Evolutionary conservation across 2,113 vertebrate genomes (phyloP).

Genomic region (Himantopus leucocephalus): DNA sequence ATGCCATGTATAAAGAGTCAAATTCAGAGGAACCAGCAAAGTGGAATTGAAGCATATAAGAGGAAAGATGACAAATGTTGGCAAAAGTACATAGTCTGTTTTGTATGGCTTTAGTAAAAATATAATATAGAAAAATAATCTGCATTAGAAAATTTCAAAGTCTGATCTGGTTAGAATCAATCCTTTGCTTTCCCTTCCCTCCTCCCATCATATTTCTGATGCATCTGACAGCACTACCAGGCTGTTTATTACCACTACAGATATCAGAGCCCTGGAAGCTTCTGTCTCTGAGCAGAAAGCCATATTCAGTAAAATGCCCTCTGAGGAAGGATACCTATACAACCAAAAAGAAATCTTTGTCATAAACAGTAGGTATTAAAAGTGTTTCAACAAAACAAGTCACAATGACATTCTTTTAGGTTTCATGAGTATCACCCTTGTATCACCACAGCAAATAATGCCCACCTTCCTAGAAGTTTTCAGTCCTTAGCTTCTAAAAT

Average conservation of each 20-base stretch:
- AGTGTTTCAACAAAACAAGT: background rate
- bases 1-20: background rate
- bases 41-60: background rate
- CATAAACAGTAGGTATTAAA: background rate
- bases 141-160: background rate
- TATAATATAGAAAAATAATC: constrained; percentile 9
- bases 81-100: background rate
- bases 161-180: background rate
- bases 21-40: background rate
- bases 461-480: background rate
- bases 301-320: background rate
- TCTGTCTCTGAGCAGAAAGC: background rate
- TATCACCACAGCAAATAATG: background rate
- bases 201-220: background rate
- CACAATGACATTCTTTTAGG: background rate
- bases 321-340: background rate
- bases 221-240: background rate
- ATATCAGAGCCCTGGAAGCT: background rate
- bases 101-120: constrained; percentile 1
- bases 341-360: constrained; percentile 10
- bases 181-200: background rate
- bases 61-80: background rate
- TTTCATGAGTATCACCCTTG: background rate
- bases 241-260: background rate
- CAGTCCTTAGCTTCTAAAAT: background rate